These are phyloP conservation scores for Drosophila mercatorum DNA, from an alignment of 2,888 invertebrate genomes.

Conservation along the genomic window DNA sequence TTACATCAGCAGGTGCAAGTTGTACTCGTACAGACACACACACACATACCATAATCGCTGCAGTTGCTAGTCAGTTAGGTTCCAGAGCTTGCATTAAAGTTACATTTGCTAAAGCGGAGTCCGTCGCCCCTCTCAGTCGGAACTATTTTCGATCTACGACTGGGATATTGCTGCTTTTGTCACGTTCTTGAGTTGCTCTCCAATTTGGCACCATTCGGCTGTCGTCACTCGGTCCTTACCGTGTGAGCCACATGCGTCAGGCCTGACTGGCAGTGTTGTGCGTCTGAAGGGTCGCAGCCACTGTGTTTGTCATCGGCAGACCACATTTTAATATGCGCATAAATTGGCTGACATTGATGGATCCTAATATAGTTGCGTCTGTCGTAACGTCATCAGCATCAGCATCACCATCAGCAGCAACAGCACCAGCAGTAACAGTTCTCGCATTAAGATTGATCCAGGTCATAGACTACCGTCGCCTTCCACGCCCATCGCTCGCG, in stretches of 20 bases:
- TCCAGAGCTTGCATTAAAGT: slow-evolving; percentile 51
- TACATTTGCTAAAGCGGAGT: slow-evolving; percentile 34
- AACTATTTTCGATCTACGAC: slow-evolving; percentile 21
- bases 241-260: slow-evolving; percentile 16
- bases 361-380: slow-evolving; percentile 75
- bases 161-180: slow-evolving; percentile 53
- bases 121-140: neutral
- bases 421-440: slow-evolving; percentile 9
- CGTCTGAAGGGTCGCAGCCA: slow-evolving; percentile 36
- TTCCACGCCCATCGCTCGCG: slow-evolving; percentile 3
- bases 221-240: slow-evolving; percentile 19
- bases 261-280: slow-evolving; percentile 6
- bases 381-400: slow-evolving; percentile 42
- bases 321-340: slow-evolving; percentile 79
- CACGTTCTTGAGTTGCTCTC: slow-evolving; percentile 67
- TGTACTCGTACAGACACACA: slow-evolving; percentile 13
- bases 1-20: slow-evolving; percentile 40
- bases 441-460: slow-evolving; percentile 1
- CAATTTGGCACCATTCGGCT: slow-evolving; percentile 58
- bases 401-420: slow-evolving; percentile 19
- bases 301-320: slow-evolving; percentile 75
- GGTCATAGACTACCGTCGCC: neutral
- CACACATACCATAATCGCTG: slow-evolving; percentile 27
- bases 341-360: slow-evolving; percentile 79
- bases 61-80: slow-evolving; percentile 17